Evolutionary conservation across 2,888 invertebrate species (phyloP).

Genomic region (Ptilodon capucinus): DNA sequence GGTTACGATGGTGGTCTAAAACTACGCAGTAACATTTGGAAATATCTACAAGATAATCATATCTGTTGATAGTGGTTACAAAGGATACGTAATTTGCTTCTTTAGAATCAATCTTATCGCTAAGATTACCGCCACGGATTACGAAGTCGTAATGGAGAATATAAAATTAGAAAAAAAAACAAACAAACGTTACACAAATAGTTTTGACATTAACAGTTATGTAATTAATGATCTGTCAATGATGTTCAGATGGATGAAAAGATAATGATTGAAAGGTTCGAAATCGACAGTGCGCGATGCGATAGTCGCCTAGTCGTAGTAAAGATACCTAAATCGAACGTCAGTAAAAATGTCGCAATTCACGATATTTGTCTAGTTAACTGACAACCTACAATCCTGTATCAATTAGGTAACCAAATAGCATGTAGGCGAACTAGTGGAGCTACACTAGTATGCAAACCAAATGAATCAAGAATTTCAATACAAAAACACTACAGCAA

Average conservation of each 20-base stretch:
- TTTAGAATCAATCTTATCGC: conserved; percentile 35
- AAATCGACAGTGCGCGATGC: conserved; percentile 47
- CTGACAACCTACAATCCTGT: conserved; percentile 55
- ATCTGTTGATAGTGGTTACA: conserved; percentile 39
- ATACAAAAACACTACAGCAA: conserved; percentile 16
- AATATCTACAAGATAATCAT: conserved; percentile 20
- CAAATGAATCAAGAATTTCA: conserved; percentile 23
- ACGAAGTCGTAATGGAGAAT: conserved; percentile 24
- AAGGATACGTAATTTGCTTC: conserved; percentile 50
- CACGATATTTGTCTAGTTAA: conserved; percentile 35
- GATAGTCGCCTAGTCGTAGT: conserved; percentile 37
- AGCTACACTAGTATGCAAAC: conserved; percentile 25
- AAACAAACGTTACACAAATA: conserved; percentile 14
- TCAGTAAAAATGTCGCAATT: conserved; percentile 53
- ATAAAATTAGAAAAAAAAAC: conserved; percentile 24
- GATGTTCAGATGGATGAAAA: conserved; percentile 27
- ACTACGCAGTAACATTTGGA: conserved; percentile 53
- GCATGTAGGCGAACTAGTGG: conserved; percentile 52
- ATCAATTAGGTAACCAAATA: conserved; percentile 52
- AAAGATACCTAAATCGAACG: conserved; percentile 46
- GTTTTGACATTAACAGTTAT: conserved; percentile 26
- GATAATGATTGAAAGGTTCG: conserved; percentile 36
- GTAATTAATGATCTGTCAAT: conserved; percentile 35
- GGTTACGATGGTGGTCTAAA: conserved; percentile 22
- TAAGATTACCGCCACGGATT: conserved; percentile 36